Evolutionary conservation across 1,140 invertebrate genomes (phyloP), one percentile per base, ranked within the genome.

Genomic region (Bombus pyrosoma): DNA sequence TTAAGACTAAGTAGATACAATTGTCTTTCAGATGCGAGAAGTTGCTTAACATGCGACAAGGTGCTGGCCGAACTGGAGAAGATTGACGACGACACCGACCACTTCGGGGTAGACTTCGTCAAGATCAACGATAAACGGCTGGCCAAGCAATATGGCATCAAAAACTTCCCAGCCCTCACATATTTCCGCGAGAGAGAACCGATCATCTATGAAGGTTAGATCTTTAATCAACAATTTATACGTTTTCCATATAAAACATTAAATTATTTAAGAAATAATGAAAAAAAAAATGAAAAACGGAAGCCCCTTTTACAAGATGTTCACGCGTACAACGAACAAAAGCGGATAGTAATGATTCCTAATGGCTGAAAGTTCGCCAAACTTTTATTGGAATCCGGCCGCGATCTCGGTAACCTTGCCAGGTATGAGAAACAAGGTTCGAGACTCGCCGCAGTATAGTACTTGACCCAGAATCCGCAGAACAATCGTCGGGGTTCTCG

Each of bases 41-140:
- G 98, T 95, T 99, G 98, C 95, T 97, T 97, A 91, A 98, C 98
- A 91, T 98, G 98, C 95, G 98, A 99, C 96, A 98, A 97, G 95
- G 98, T 98, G 86, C 96, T 99, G 92, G 97, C 97, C 88, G 98
- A 98, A 95, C 95, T 99, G 92, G 98, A 99, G 95, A 98, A 98
- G 95, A 99, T 99, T 92, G 98, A 99, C 96, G 98, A 98, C 95
- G 98, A 99, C 95, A 98, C 98, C 77, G 98, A 98, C 95, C 97
- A 97, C 62, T 98, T 99, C 95, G 98, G 98, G 90, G 98, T 99
- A 88, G 98, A 98, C 95, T 98, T 99, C 95, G 98, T 99, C 85
- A 99, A 99, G 96, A 98, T 98, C 94, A 98, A 98, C 96, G 98
- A 99, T 95, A 98, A 99, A 96, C 96, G 98, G 95, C 96, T 98